Evolutionary conservation across 2,113 vertebrate species (phyloP).

Genomic region (Lampris incognitus): DNA sequence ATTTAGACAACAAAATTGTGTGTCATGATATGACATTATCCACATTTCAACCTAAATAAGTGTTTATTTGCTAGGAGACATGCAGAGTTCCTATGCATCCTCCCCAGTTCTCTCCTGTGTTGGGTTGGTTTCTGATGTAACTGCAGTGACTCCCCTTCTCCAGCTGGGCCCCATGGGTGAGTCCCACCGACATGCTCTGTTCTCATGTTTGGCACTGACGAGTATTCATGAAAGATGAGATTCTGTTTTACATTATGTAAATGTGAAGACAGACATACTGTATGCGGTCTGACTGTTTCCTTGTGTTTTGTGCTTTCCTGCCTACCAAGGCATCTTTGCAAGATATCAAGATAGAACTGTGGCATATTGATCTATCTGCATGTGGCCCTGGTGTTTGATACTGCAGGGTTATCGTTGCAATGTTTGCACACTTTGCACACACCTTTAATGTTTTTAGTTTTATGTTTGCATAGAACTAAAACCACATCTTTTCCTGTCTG

Average conservation of each 20-base stretch:
- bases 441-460: no score
- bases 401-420: no score
- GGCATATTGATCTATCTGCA: no score
- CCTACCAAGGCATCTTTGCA: neutral
- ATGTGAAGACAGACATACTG: neutral
- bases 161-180: neutral
- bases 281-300: neutral
- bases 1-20: no score
- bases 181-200: neutral
- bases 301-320: neutral
- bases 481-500: no score
- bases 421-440: no score
- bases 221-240: neutral
- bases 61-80: conserved; percentile 53
- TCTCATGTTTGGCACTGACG: neutral
- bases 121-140: conserved; percentile 32
- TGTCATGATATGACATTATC: no score
- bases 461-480: no score
- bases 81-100: conserved; percentile 25
- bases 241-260: neutral
- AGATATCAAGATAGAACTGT: no score
- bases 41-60: neutral
- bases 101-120: conserved; percentile 10
- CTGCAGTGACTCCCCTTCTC: conserved; percentile 22
- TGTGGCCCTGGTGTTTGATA: no score